Evolutionary conservation across 1,140 invertebrate species (phyloP).

Genomic region (Drosophila micromelanica): DNA sequence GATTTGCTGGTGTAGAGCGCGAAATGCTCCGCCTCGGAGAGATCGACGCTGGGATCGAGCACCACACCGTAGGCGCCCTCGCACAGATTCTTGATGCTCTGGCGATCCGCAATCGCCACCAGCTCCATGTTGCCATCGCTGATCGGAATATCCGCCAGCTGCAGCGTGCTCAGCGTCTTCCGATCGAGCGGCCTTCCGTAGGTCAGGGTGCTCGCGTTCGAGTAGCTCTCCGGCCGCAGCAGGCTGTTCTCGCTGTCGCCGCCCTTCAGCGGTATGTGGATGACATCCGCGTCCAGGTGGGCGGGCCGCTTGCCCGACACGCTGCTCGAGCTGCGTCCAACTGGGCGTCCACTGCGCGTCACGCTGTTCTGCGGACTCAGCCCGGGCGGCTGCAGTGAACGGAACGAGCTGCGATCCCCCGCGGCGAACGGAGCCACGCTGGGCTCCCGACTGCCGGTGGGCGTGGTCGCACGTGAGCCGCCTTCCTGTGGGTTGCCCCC

Average conservation of each 20-base stretch:
- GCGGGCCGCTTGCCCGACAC: slow-evolving; percentile 86
- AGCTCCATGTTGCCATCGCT: slow-evolving; percentile 83
- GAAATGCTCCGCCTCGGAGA: slow-evolving; percentile 94
- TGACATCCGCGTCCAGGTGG: slow-evolving; percentile 84
- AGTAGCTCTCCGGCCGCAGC: slow-evolving; percentile 72
- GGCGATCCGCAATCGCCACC: slow-evolving; percentile 81
- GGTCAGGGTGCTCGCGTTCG: slow-evolving; percentile 72
- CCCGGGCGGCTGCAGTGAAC: slow-evolving; percentile 64
- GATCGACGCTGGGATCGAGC: slow-evolving; percentile 85
- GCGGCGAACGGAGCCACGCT: slow-evolving; percentile 65
- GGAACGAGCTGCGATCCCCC: slow-evolving; percentile 69
- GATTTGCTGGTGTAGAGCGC: slow-evolving; percentile 93
- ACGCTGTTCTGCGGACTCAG: slow-evolving; percentile 44
- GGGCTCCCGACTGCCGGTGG: slow-evolving; percentile 67
- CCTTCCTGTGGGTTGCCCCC: slow-evolving; percentile 31
- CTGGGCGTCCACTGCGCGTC: slow-evolving; percentile 82
- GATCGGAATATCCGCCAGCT: slow-evolving; percentile 80
- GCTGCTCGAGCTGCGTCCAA: slow-evolving; percentile 86
- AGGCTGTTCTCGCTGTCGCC: slow-evolving; percentile 80
- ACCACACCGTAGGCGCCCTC: slow-evolving; percentile 79
- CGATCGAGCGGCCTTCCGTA: slow-evolving; percentile 77
- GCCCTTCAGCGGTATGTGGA: slow-evolving; percentile 87
- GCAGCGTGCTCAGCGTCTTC: slow-evolving; percentile 81
- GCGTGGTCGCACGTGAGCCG: slow-evolving; percentile 48
- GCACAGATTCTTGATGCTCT: slow-evolving; percentile 80